Evolutionary conservation across 2,113 vertebrate species (phyloP), one percentile per base, ranked within the genome.

Genomic region (Protomyctophum bolini): DNA sequence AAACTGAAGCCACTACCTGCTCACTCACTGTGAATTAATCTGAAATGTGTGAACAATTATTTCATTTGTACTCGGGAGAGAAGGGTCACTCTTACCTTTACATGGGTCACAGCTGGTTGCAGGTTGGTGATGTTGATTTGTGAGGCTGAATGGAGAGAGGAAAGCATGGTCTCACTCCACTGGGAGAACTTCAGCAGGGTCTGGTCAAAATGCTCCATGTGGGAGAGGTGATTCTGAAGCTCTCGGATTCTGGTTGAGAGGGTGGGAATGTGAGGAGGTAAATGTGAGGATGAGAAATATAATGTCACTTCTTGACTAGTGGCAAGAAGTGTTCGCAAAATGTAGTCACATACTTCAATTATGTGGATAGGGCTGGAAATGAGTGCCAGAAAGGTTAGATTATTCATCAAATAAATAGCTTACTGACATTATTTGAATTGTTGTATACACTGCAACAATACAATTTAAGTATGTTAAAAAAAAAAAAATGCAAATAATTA

Each of bases 111-210:
- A 69, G 95, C 88, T 45, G 90, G 61, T 6, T 95, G 93, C 66
- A 95, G 93, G 80, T 95, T 92, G 54, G 72, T 62, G 4, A 93
- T 85, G 76, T 83, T 95, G 68, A 98, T 93, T 84, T 96, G 94
- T 58, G 94, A 92, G 33, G 93, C 88, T 0, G 88, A 85, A 63
- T 96, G 95, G 10, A 98, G 85, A 75, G 93, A 92, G 55, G 92
- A 91, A 48, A 97, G 95, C 66, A 96, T 94, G 63, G 84, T 87
- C 54, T 98, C 97, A 72, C 96, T 95, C 96, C 97, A 98, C 29
- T 94, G 91, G 48, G 96, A 98, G 89, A 98, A 97, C 41, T 88
- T 91, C 47, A 95, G 91, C 14, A 98, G 90, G 48, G 91, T 83
- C 68, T 95, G 93, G 83, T 98, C 96, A 85, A 97, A 95, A 55